Evolutionary conservation across 92 coral and sea anemone species (phyloP).

Genomic region (Pocillopora meandrina): DNA sequence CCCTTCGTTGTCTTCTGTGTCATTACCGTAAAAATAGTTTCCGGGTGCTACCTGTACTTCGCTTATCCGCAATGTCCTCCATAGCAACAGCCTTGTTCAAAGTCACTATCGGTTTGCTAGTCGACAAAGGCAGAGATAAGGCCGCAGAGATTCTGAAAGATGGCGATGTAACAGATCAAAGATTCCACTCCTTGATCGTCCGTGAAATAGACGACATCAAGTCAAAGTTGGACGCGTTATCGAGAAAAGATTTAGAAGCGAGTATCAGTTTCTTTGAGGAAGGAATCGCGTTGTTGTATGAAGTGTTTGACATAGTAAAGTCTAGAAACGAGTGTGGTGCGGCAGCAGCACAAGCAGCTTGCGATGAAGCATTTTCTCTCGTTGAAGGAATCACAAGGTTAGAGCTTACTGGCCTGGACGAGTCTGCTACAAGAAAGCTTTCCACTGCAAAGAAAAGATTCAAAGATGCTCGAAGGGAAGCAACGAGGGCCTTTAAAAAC

Average conservation of each 20-base stretch:
- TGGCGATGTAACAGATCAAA: neutral
- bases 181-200: neutral
- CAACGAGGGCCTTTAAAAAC: too few relatives aligned
- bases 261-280: too few relatives aligned
- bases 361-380: neutral
- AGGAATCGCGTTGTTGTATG: neutral
- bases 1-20: too few relatives aligned
- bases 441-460: neutral
- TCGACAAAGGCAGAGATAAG: neutral
- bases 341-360: too few relatives aligned
- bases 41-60: too few relatives aligned
- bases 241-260: too few relatives aligned
- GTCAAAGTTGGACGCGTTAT: too few relatives aligned
- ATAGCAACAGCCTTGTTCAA: constrained; percentile 1
- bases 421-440: neutral
- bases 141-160: neutral
- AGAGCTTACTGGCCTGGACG: neutral
- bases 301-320: neutral
- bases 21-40: too few relatives aligned
- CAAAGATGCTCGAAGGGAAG: too few relatives aligned
- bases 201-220: neutral
- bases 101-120: neutral
- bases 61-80: too few relatives aligned
- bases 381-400: neutral
- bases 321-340: too few relatives aligned